These are phyloP conservation scores for Laterallus jamaicensis DNA, from an alignment of 2,113 vertebrate genomes.

Conservation along the genomic window DNA sequence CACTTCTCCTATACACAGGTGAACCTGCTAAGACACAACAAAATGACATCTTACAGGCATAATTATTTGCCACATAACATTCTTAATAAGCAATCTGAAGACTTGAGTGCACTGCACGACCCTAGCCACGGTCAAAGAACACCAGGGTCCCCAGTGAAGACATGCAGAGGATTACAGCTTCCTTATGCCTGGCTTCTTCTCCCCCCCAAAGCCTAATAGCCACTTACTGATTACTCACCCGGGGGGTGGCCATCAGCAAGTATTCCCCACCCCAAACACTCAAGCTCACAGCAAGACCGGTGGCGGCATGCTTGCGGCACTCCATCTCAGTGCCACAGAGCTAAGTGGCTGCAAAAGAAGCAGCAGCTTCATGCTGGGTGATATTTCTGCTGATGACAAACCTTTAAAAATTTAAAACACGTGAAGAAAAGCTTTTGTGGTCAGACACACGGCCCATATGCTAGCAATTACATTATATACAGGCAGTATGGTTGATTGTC, in stretches of 20 bases:
- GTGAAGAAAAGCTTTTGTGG: constrained; percentile 21
- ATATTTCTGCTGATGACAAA: constrained; percentile 22
- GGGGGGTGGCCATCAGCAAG: neutral
- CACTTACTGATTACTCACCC: neutral
- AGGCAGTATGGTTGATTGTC: neutral
- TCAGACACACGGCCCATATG: constrained; percentile 7
- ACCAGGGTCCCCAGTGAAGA: neutral
- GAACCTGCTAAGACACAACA: neutral
- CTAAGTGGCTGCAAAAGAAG: neutral
- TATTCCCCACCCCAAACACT: neutral
- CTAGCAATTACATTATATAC: constrained; percentile 4
- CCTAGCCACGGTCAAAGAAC: accelerated
- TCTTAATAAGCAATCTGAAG: neutral
- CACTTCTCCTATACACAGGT: neutral
- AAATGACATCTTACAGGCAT: neutral
- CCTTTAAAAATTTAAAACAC: constrained; percentile 2
- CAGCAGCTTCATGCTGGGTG: neutral
- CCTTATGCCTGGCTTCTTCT: neutral
- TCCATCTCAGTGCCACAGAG: neutral
- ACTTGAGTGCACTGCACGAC: neutral
- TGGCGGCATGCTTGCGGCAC: neutral
- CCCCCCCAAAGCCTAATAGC: neutral
- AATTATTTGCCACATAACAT: neutral
- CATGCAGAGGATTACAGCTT: accelerated
- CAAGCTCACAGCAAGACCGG: neutral